Percentiles rank a stretch among this genome's conserved stretches.
These are phyloP conservation scores for Pachyrhynchus sulphureomaculatus DNA, from an alignment of 1,140 invertebrate genomes.

Conservation along the genomic window DNA sequence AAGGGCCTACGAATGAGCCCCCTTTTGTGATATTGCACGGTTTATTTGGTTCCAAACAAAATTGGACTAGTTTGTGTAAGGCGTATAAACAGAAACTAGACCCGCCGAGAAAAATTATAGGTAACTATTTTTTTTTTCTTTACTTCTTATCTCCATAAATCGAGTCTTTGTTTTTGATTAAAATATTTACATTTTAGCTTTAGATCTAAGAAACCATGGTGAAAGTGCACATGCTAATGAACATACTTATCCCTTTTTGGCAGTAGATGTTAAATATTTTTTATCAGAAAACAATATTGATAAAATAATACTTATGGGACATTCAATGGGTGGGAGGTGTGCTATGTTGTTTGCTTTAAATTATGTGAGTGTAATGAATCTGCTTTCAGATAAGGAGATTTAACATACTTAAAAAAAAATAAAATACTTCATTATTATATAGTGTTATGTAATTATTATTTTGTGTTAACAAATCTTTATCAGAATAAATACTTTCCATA, in stretches of 20 bases:
- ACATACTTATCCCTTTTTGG: conserved; percentile 72
- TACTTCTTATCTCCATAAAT: neutral
- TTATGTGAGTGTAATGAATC: conserved; percentile 32
- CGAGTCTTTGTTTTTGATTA: neutral
- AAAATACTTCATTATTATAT: no score
- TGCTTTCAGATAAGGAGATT: no score
- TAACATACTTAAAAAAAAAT: no score
- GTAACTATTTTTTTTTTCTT: neutral
- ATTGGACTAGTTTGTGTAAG: conserved; percentile 82
- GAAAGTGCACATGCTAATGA: conserved; percentile 76
- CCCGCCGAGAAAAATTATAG: conserved; percentile 64
- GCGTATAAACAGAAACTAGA: conserved; percentile 64
- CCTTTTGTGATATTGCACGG: conserved; percentile 85
- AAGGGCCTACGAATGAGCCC: conserved; percentile 40
- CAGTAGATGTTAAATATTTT: conserved; percentile 69
- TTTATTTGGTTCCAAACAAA: conserved; percentile 80
- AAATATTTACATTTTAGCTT: conserved; percentile 50
- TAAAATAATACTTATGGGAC: conserved; percentile 74
- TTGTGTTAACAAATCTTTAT: no score
- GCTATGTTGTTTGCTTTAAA: conserved; percentile 77
- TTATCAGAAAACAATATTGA: conserved; percentile 61
- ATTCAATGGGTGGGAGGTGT: conserved; percentile 88
- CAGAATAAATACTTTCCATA: no score
- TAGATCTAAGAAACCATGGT: conserved; percentile 91
- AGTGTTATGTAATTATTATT: no score